phyloP scores from a whole-genome alignment of 2,888 invertebrate species.

The Phanerotoma sp. region DNA sequence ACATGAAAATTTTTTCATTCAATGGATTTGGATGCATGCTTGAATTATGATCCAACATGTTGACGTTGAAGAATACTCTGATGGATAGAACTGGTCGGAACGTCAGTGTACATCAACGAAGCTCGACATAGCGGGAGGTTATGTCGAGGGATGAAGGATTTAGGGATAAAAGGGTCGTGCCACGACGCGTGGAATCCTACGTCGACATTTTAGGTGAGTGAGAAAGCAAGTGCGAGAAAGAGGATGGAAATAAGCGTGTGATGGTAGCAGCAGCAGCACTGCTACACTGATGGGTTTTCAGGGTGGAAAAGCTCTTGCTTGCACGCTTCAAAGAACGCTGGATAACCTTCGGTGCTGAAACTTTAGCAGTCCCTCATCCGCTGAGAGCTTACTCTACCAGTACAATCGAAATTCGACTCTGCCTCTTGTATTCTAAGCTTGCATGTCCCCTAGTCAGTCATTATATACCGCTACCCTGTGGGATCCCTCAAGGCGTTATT shows the following conservation, averaged over 20 bases:
- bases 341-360: constrained; percentile 5
- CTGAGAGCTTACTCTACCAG: background rate
- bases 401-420: constrained; percentile 18
- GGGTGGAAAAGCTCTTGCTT: constrained; percentile 1
- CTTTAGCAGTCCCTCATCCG: background rate
- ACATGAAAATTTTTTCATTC: background rate
- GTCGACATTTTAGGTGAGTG: constrained; percentile 6
- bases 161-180: constrained; percentile 31
- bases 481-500: constrained; percentile 6
- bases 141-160: constrained; percentile 26
- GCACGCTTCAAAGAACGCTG: constrained; percentile 10
- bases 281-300: constrained; percentile 4
- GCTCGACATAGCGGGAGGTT: constrained; percentile 21
- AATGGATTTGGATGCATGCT: constrained; percentile 1
- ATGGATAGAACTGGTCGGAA: constrained; percentile 24
- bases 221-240: background rate
- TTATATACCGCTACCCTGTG: background rate
- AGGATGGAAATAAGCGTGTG: constrained; percentile 6
- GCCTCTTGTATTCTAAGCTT: background rate
- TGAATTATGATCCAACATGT: constrained; percentile 11
- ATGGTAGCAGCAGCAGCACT: background rate
- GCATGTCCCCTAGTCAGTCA: background rate
- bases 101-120: constrained; percentile 27
- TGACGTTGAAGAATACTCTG: constrained; percentile 5
- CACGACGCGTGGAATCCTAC: constrained; percentile 8